These are phyloP conservation scores for Mohoua ochrocephala DNA, from an alignment of 2,113 vertebrate genomes.

Conservation along the genomic window DNA sequence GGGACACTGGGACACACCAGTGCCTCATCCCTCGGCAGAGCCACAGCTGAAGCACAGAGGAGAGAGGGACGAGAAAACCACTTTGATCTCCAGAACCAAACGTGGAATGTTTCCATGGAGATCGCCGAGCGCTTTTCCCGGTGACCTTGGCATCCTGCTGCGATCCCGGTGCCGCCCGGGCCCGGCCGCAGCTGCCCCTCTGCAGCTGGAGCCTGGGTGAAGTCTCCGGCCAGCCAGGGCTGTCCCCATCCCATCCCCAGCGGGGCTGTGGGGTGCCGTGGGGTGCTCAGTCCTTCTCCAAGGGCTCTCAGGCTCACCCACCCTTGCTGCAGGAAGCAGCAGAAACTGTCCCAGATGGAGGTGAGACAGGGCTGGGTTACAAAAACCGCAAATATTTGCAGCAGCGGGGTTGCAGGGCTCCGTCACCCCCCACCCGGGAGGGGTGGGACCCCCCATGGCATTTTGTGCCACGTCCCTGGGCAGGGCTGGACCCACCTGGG, in stretches of 20 bases:
- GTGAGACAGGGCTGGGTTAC: neutral
- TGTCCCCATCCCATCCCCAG: neutral
- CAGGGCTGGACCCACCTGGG: too few species aligned
- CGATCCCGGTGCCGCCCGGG: fast-evolving
- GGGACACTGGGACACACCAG: neutral
- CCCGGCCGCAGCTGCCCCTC: neutral
- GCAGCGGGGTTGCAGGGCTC: too few species aligned
- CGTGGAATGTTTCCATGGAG: neutral
- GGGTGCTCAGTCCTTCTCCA: neutral
- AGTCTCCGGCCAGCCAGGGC: neutral
- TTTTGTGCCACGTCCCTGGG: fast-evolving
- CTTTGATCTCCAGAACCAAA: neutral
- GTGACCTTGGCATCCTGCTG: neutral
- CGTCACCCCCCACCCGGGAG: neutral
- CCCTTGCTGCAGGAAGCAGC: neutral
- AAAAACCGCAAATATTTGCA: neutral
- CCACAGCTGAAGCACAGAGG: neutral
- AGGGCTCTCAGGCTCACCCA: neutral
- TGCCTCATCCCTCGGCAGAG: neutral
- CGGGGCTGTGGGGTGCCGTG: fast-evolving
- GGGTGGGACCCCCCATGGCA: neutral
- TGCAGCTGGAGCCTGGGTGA: neutral
- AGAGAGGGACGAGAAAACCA: neutral
- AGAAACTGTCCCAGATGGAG: neutral
- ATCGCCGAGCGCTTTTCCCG: neutral